Base-by-base conservation (phyloP, 2,797 vertebrate species). In the Clarias platycephalus region DNA sequence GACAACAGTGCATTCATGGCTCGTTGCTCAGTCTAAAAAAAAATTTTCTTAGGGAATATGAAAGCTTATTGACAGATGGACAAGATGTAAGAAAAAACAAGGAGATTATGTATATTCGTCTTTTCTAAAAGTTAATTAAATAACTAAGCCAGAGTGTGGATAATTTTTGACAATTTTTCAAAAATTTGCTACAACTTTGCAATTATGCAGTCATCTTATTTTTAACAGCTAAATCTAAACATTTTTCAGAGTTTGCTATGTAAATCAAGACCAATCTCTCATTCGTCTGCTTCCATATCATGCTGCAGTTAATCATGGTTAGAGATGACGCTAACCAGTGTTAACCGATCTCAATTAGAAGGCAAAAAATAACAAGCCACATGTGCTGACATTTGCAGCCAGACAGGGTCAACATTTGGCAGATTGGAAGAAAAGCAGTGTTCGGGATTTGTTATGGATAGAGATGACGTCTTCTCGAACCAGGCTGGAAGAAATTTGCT, bases 331-430 rank as follows among this genome's bases (percentile, higher is more conserved):
- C 91, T 88, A 53, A 53, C 49, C 49, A 53, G 87, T 89, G 92
- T 95, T 94, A 92, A 91, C 15, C 60, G 91, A 92, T 93, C 91
- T 90, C 90, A 93, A 94, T 94, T 92, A 93, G 86, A 92, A 92
- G 82, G 70, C 68, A 81, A 83, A 89, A 93, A 92, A 88, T 81
- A 88, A 87, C 87, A 64, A 86, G 60, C 28, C 40, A 63, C 87
- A 91, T 87, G 89, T 84, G 74, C 86, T 90, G 90, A 88, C 63
- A 87, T 90, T 87, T 68, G 85, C 76, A 77, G 26, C n/a, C 71
- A 67, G 55, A 71, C 40, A 80, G 18, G 62, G 57, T 67, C 58
- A 60, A 78, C 31, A 31, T 1, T 31, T 76, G 18, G 40, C 60
- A 62, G 82, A 62, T 83, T 57, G 81, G 75, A 82, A 55, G 71